Evolutionary conservation across 1,140 invertebrate genomes (phyloP), one percentile per base, ranked within the genome.

Genomic region (Euwallacea similis): DNA sequence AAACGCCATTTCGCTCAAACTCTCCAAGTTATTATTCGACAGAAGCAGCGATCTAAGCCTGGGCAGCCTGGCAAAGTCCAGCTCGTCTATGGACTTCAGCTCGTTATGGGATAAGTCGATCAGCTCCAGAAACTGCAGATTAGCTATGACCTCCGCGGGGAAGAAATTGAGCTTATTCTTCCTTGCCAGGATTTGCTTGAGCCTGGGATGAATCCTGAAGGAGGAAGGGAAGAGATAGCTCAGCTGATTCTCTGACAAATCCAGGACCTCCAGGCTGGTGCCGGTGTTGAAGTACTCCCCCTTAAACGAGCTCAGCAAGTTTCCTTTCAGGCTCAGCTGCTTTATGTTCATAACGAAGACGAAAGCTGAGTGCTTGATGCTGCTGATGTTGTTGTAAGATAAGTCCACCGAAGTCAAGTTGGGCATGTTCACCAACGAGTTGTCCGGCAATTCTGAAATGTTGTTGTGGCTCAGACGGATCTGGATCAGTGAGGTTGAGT

Each of bases 1-100:
- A 80, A 96, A 96, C 0, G 93, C 91, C 83, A 92, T 89, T 83
- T 94, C 93, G 73, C 90, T 91, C 9, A 97, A 87, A 65, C 87
- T 86, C 76, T 93, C 91, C 72, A 97, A 86, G 73, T 88, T 82
- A 78, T 96, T 96, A 66, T 88, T 79, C 0, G 88, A 86, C 9
- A 96, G 79, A 72, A 90, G 82, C 33, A 97, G 79, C 2, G 84
- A 83, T 66, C 89, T 85, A 2, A 96, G 81, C 63, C 89, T 85
- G 4, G 89, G 89, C 41, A 95, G 83, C 55, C 93, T 88, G 0
- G 93, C 89, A 81, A 96, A 96, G 76, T 93, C 91, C 73, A 93
- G 86, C 78, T 95, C 93, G 66, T 92, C 90, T 7, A 97, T 84
- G 13, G 86, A 88, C 79, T 90, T 90, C 15, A 96, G 81, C 65